phyloP scores from a whole-genome alignment of 2,113 vertebrate genomes.

The Notarius lentiginosus region DNA sequence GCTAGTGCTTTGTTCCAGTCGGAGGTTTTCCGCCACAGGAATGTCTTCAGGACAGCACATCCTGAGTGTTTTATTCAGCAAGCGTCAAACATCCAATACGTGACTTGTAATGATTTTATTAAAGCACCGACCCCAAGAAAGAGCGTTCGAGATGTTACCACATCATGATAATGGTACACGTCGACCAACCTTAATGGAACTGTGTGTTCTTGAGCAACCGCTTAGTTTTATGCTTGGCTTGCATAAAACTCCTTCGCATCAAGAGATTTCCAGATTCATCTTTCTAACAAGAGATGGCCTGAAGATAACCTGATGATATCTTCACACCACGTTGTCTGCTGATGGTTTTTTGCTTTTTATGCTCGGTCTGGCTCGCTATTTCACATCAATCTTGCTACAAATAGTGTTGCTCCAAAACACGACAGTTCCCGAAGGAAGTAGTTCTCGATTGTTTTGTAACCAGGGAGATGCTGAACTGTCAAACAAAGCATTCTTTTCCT shows the following conservation, averaged over 20 bases:
- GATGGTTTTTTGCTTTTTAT: not conserved
- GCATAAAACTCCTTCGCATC: not conserved
- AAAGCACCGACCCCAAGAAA: not conserved
- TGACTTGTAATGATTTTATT: no score
- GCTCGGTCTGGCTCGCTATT: not conserved
- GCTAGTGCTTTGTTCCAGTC: not conserved
- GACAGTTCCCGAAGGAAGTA: not conserved
- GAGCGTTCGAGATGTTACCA: not conserved
- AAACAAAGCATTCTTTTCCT: not conserved
- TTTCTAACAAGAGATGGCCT: not conserved
- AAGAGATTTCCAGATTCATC: not conserved
- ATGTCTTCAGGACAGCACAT: not conserved
- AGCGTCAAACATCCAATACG: no score
- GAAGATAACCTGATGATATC: not conserved
- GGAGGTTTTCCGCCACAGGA: not conserved
- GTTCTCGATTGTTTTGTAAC: not conserved
- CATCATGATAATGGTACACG: no score
- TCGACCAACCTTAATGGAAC: no score
- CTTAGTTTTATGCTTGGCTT: not conserved
- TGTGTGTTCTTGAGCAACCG: not conserved
- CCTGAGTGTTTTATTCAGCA: no score
- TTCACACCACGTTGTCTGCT: not conserved
- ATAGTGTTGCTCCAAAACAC: not conserved
- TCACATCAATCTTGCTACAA: not conserved
- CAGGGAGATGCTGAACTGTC: not conserved